Base-by-base conservation (phyloP, 2,113 vertebrate species). In the Macrotus californicus region DNA sequence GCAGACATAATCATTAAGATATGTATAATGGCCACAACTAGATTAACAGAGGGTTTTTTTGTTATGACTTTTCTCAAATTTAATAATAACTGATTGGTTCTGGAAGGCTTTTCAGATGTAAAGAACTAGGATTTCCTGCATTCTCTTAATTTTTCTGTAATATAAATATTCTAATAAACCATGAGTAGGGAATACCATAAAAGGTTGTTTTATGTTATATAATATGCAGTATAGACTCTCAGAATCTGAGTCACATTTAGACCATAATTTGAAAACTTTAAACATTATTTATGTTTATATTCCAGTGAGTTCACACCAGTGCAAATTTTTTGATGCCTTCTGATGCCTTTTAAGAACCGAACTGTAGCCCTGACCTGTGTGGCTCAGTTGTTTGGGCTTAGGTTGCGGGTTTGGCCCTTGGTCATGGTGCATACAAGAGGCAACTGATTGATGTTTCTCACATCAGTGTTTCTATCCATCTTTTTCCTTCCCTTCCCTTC, bases 221-320 rank as follows among this genome's bases (percentile, higher is more conserved):
- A 69, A 95, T 75, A 94, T 66, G 76, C 16, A 93, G 2, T 89
- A n/a, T 92, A 72, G 64, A 31, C 48, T 89, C 34, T 95, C 52
- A 88, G 66, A 87, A 31, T 64, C 22, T 88, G 36, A 96, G 29
- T 26, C 85, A 43, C 50, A 91, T 89, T 92, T 95, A 82, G 16
- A 6, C 91, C 34, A 81, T 61, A 90, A 34, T 87, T 88, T 34
- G 26, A 91, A 95, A 84, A 81, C 36, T 29, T 85, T 12, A 91
- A 66, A 46, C 31, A 70, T 79, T n/a, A 66, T 79, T n/a, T 67
- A 29, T 46, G 59, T 31, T 91, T 84, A 84, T 34, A 75, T 84
- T 88, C 31, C 54, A 39, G 87, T 21, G 31, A 76, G 13, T 93
- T 93, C 29, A 85, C 31, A 75, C 11, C 13, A 81, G 19, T 46